Percentiles rank a stretch among this genome's conserved stretches.
phyloP scores from a whole-genome alignment of 2,797 vertebrate species.

The Carapus acus region DNA sequence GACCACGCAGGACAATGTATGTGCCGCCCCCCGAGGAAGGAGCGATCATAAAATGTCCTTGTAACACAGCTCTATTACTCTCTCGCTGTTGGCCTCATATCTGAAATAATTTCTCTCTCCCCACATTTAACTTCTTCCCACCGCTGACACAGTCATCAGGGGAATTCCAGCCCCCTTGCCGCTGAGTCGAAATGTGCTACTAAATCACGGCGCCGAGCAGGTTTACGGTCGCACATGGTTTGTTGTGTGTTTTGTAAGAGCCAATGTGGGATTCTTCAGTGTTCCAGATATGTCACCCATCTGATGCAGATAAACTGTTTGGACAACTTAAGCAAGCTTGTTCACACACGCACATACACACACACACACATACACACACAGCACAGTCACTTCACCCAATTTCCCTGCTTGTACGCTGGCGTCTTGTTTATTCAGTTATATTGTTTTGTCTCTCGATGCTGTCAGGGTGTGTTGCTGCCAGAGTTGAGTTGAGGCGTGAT shows the following conservation, averaged over 20 bases:
- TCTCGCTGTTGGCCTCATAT: slow-evolving; percentile 7
- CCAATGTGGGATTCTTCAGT: slow-evolving; percentile 44
- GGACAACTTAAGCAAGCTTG: slow-evolving; percentile 45
- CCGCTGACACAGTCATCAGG: slow-evolving; percentile 24
- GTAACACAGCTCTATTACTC: slow-evolving; percentile 15
- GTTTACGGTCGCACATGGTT: slow-evolving; percentile 44
- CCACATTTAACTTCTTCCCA: slow-evolving; percentile 15
- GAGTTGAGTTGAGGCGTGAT: slow-evolving; percentile 31
- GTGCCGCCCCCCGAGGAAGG: slow-evolving; percentile 10
- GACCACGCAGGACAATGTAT: slow-evolving; percentile 18
- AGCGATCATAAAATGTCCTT: slow-evolving; percentile 14
- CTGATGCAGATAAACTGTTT: slow-evolving; percentile 54
- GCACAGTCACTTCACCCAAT: slow-evolving; percentile 26
- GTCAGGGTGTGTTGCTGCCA: slow-evolving; percentile 22
- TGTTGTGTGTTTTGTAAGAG: slow-evolving; percentile 43
- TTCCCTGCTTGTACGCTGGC: slow-evolving; percentile 22
- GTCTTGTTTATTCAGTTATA: slow-evolving; percentile 34
- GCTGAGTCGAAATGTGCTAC: slow-evolving; percentile 41
- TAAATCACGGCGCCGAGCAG: slow-evolving; percentile 32
- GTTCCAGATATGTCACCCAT: slow-evolving; percentile 50
- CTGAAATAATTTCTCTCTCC: slow-evolving; percentile 13
- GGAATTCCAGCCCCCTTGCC: slow-evolving; percentile 46
- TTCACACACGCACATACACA: slow-evolving; percentile 20
- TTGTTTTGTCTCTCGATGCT: slow-evolving; percentile 16
- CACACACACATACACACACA: slow-evolving; percentile 22